Evolutionary conservation across 1,140 invertebrate genomes (phyloP).

Genomic region (Probaryconus sp.): DNA sequence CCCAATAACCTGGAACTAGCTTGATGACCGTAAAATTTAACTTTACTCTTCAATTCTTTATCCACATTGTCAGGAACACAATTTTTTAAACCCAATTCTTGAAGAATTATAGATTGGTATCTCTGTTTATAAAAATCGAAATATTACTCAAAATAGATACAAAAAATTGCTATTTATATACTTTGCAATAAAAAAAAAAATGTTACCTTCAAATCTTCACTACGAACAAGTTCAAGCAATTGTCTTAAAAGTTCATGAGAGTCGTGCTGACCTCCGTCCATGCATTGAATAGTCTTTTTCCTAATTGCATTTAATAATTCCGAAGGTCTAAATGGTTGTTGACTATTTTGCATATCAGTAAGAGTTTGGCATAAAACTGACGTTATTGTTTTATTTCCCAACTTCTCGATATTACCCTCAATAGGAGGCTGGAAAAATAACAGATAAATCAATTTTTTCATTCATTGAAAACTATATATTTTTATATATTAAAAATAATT

Average conservation of each 20-base stretch:
- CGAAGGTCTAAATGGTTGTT: constrained; percentile 84
- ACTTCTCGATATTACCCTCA: constrained; percentile 83
- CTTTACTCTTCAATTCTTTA: constrained; percentile 81
- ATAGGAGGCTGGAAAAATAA: constrained; percentile 79
- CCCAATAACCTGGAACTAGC: constrained; percentile 88
- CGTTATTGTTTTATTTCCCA: constrained; percentile 80
- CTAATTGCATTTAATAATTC: constrained; percentile 87
- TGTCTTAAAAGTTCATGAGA: constrained; percentile 95
- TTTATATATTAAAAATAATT: constrained; percentile 29
- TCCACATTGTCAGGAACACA: constrained; percentile 75
- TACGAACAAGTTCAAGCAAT: constrained; percentile 89
- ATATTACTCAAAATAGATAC: not conserved
- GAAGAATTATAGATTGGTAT: constrained; percentile 87
- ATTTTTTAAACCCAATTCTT: constrained; percentile 84
- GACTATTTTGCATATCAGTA: constrained; percentile 73
- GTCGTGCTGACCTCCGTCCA: constrained; percentile 97
- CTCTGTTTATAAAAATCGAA: constrained; percentile 79
- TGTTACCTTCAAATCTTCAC: constrained; percentile 73
- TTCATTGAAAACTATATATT: constrained; percentile 13
- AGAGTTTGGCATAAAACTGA: constrained; percentile 71
- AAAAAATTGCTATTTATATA: not conserved
- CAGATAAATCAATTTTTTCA: constrained; percentile 31
- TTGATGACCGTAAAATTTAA: constrained; percentile 90
- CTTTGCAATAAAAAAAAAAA: no score
- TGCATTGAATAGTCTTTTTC: constrained; percentile 89